These are phyloP conservation scores for Microlaimidae sp. DNA, from an alignment of 2,888 invertebrate species.

Conservation along the genomic window DNA sequence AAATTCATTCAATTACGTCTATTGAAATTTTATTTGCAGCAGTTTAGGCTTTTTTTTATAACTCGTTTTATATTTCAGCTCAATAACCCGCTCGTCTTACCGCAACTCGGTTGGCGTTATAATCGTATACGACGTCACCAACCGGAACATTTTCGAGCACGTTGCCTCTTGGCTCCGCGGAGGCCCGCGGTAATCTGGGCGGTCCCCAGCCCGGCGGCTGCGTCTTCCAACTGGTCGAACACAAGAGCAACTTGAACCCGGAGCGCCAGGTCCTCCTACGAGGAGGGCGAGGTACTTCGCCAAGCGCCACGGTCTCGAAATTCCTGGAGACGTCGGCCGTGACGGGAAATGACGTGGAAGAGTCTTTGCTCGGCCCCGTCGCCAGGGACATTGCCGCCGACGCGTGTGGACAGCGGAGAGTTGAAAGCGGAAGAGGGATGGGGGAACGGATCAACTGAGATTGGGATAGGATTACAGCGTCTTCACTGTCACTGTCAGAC, in stretches of 20 bases:
- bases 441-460: conserved; percentile 73
- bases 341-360: conserved; percentile 76
- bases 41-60: too few relatives aligned
- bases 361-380: conserved; percentile 67
- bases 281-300: conserved; percentile 86
- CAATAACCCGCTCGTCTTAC: conserved; percentile 94
- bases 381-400: conserved; percentile 64
- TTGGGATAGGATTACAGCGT: neutral
- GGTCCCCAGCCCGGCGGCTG: conserved; percentile 63
- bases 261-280: conserved; percentile 51
- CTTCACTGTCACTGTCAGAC: neutral
- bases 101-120: conserved; percentile 92
- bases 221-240: conserved; percentile 52
- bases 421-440: conserved; percentile 84
- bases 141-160: conserved; percentile 66
- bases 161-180: conserved; percentile 90
- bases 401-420: conserved; percentile 73
- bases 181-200: conserved; percentile 68
- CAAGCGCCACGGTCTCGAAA: conserved; percentile 71
- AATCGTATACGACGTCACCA: conserved; percentile 64
- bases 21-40: too few relatives aligned
- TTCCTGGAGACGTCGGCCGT: conserved; percentile 92
- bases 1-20: too few relatives aligned
- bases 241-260: conserved; percentile 38
- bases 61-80: too few relatives aligned